Evolutionary conservation across 23 tunicate species (phyloP).

Genomic region (Styela clava): DNA sequence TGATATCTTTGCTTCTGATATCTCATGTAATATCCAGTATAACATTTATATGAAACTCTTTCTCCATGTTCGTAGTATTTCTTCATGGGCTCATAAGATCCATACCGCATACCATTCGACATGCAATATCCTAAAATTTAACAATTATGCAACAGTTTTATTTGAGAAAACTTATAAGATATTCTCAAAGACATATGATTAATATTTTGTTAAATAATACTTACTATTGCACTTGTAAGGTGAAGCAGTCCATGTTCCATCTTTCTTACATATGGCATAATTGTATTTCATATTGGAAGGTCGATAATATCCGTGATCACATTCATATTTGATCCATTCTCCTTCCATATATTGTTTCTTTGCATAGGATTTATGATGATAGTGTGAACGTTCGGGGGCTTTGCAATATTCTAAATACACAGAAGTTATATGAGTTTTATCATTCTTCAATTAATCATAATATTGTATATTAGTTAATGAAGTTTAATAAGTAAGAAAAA

Average conservation of each 20-base stretch:
- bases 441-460: not conserved
- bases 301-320: slow-evolving; percentile 24
- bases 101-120: slow-evolving; percentile 3
- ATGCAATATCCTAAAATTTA: slow-evolving; percentile 1
- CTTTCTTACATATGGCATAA: slow-evolving; percentile 14
- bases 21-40: not conserved
- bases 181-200: not conserved
- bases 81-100: slow-evolving; percentile 6
- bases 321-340: slow-evolving; percentile 29
- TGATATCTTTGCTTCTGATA: not conserved
- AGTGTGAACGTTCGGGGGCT: not conserved
- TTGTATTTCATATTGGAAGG: slow-evolving; percentile 9
- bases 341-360: slow-evolving; percentile 21
- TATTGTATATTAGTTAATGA: too few relatives aligned
- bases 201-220: not conserved
- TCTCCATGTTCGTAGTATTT: slow-evolving; percentile 5
- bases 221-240: slow-evolving; percentile 30
- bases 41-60: not conserved
- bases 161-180: not conserved
- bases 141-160: too few relatives aligned
- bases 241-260: not conserved
- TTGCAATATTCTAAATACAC: slow-evolving; percentile 26
- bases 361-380: slow-evolving; percentile 10
- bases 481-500: too few relatives aligned
- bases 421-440: not conserved